These are phyloP conservation scores for Amblyopsis hoosieri DNA, from an alignment of 2,797 vertebrate genomes.

Conservation along the genomic window DNA sequence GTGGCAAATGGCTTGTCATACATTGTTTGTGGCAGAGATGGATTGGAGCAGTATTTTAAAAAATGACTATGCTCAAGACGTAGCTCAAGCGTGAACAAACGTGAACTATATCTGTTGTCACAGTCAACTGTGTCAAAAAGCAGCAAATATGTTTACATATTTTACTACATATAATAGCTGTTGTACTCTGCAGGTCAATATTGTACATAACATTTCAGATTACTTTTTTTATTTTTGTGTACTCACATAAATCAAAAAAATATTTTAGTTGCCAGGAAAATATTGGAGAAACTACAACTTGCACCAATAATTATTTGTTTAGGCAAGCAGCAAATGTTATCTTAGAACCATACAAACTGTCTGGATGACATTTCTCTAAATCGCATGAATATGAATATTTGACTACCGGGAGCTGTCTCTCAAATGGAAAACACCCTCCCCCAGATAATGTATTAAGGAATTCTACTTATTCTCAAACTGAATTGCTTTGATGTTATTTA, in stretches of 20 bases:
- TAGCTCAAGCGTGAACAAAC: constrained; percentile 56
- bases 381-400: constrained; percentile 84
- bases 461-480: constrained; percentile 78
- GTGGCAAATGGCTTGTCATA: constrained; percentile 43
- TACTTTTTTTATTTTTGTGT: constrained; percentile 45
- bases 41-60: constrained; percentile 47
- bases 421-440: constrained; percentile 73
- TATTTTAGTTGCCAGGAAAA: constrained; percentile 40
- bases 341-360: constrained; percentile 82
- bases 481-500: constrained; percentile 74
- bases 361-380: constrained; percentile 84
- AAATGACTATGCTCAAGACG: constrained; percentile 40
- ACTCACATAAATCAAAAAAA: constrained; percentile 62
- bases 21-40: constrained; percentile 47
- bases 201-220: constrained; percentile 72
- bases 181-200: constrained; percentile 77
- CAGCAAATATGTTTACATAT: constrained; percentile 81
- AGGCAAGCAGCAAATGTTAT: constrained; percentile 83
- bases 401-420: constrained; percentile 82
- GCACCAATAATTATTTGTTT: constrained; percentile 65
- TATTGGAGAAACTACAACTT: constrained; percentile 50
- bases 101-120: constrained; percentile 71
- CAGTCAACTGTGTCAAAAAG: constrained; percentile 76
- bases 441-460: constrained; percentile 70
- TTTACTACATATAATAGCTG: constrained; percentile 75